A percentile compares a stretch with the other conserved stretches of the same genome.
Evolutionary conservation across 2,888 invertebrate genomes (phyloP).

Genomic region (Candidula unifasciata): DNA sequence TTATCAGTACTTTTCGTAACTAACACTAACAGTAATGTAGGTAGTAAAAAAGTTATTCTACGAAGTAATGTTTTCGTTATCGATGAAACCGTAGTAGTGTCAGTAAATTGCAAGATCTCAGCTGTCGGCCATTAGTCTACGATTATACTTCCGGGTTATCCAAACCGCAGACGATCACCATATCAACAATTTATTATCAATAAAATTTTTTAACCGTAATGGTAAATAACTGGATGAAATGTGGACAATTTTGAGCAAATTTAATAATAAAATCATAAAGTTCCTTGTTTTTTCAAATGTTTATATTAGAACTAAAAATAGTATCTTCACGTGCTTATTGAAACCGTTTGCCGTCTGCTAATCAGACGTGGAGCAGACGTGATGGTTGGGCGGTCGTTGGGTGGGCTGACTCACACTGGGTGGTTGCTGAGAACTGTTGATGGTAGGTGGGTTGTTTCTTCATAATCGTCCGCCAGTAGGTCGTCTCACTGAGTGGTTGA

Average conservation of each 20-base stretch:
- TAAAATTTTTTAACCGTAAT: not conserved
- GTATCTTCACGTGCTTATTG: conserved; percentile 10
- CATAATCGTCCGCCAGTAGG: too few relatives aligned
- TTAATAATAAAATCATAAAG: not conserved
- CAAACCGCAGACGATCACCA: not conserved
- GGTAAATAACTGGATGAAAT: not conserved
- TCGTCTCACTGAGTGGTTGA: too few relatives aligned
- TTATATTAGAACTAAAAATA: not conserved
- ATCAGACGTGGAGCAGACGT: conserved; percentile 3
- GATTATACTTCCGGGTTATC: conserved; percentile 33
- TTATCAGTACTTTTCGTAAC: too few relatives aligned
- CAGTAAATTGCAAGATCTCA: too few relatives aligned
- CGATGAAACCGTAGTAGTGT: too few relatives aligned
- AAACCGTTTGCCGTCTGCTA: conserved; percentile 3
- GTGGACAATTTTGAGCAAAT: not conserved
- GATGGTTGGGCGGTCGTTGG: not conserved
- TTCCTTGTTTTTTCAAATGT: not conserved
- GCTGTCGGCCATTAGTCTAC: conserved; percentile 30
- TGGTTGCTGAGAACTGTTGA: too few relatives aligned
- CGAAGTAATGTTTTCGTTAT: too few relatives aligned
- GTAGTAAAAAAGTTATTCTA: too few relatives aligned
- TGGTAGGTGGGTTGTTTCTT: too few relatives aligned
- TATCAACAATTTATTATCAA: not conserved
- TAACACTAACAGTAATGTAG: too few relatives aligned
- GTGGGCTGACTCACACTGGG: too few relatives aligned